These are phyloP conservation scores for Cerastis leucographa DNA, from an alignment of 2,888 invertebrate genomes.

Conservation along the genomic window DNA sequence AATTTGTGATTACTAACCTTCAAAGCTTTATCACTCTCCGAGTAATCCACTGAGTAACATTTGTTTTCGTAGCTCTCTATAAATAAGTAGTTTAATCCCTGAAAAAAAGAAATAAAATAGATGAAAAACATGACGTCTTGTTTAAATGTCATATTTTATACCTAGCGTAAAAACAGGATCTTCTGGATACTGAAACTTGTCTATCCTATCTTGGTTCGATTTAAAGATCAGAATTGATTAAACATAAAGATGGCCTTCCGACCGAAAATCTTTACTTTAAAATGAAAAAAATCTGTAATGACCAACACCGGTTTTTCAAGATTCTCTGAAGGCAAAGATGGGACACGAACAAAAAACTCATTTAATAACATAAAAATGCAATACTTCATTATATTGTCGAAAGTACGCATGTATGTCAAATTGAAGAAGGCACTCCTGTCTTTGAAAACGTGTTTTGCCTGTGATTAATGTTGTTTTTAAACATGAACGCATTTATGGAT, in stretches of 20 bases:
- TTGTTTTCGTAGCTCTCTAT: constrained; percentile 89
- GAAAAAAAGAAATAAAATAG: constrained; percentile 55
- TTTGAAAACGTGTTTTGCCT: constrained; percentile 3
- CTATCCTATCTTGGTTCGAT: neutral
- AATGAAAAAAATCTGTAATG: neutral
- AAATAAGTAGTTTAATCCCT: constrained; percentile 65
- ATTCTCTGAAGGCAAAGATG: neutral
- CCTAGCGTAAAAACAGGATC: neutral
- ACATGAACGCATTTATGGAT: neutral
- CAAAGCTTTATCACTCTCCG: constrained; percentile 61
- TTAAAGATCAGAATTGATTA: neutral
- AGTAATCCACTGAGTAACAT: constrained; percentile 89
- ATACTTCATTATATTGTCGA: neutral
- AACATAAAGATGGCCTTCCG: neutral
- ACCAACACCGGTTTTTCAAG: neutral
- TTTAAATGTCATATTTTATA: neutral
- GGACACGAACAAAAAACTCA: neutral
- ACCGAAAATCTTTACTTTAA: neutral
- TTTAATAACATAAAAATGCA: neutral
- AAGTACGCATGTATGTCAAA: neutral
- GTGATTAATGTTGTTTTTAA: neutral
- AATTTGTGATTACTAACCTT: constrained; percentile 58
- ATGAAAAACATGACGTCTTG: neutral
- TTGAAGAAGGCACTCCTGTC: neutral
- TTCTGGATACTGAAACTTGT: neutral